Evolutionary conservation across 2,113 vertebrate species (phyloP).

Genomic region (Nanger granti): DNA sequence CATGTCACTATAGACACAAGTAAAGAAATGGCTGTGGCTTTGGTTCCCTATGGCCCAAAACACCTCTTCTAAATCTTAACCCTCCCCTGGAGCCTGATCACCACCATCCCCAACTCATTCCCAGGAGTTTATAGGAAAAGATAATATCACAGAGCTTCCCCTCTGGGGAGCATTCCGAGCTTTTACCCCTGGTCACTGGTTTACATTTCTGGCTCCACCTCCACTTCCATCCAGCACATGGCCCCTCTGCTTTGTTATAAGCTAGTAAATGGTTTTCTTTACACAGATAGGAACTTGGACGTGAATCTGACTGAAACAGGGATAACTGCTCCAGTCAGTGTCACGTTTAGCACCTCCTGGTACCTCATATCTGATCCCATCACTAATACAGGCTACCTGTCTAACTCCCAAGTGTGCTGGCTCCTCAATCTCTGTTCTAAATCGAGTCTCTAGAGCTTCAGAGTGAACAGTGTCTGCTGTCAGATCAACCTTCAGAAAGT

Average conservation of each 20-base stretch:
- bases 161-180: too few relatives aligned
- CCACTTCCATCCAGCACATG: neutral
- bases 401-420: neutral
- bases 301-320: neutral
- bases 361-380: neutral
- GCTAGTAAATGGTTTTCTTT: neutral
- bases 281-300: neutral
- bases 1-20: neutral
- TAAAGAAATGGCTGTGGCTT: neutral
- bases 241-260: neutral
- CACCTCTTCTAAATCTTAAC: neutral
- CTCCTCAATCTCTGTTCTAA: neutral
- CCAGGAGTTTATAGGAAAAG: neutral
- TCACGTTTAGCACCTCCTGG: fast-evolving
- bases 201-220: neutral
- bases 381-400: neutral
- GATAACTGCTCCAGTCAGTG: fast-evolving
- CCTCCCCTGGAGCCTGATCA: neutral
- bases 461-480: neutral
- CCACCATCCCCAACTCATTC: neutral
- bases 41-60: neutral
- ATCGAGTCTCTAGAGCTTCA: neutral
- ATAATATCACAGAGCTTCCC: neutral
- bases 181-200: neutral
- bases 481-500: neutral